Conservation (phyloP, 2,888 invertebrate genomes). For the Stegana nigrithorax region DNA sequence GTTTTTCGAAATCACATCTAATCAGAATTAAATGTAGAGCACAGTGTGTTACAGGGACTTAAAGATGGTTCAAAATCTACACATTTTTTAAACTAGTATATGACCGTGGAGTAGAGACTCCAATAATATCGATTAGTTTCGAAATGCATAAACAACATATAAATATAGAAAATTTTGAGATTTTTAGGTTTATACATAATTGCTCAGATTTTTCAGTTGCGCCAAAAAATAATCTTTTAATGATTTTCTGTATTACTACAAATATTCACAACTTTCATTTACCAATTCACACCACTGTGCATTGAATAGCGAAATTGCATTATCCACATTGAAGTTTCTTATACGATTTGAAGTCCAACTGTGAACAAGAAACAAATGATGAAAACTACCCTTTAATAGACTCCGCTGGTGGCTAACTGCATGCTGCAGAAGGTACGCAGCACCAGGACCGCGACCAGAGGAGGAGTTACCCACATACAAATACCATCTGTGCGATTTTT, state of each 20-base stretch:
- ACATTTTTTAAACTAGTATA: too few relatives aligned
- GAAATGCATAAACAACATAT: too few relatives aligned
- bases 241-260: not conserved
- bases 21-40: slow-evolving; percentile 45
- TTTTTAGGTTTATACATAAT: too few relatives aligned
- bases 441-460: not conserved
- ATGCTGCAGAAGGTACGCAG: slow-evolving; percentile 7
- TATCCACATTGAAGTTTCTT: slow-evolving; percentile 23
- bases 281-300: slow-evolving; percentile 36
- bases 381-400: slow-evolving; percentile 68
- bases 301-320: slow-evolving; percentile 37
- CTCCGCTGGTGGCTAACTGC: slow-evolving; percentile 25
- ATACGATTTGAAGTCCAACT: slow-evolving; percentile 46
- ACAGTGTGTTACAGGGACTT: slow-evolving; percentile 42
- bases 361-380: slow-evolving; percentile 57
- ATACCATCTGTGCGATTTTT: slow-evolving; percentile 63
- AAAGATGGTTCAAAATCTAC: too few relatives aligned
- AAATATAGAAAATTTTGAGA: too few relatives aligned
- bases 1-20: slow-evolving; percentile 52
- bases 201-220: too few relatives aligned
- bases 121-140: too few relatives aligned
- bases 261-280: not conserved
- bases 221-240: too few relatives aligned
- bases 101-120: too few relatives aligned
- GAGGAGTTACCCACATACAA: slow-evolving; percentile 23